A percentile compares a stretch with the other conserved stretches of the same genome.
These are phyloP conservation scores for Nicator chloris DNA, from an alignment of 2,113 vertebrate genomes.

Conservation along the genomic window DNA sequence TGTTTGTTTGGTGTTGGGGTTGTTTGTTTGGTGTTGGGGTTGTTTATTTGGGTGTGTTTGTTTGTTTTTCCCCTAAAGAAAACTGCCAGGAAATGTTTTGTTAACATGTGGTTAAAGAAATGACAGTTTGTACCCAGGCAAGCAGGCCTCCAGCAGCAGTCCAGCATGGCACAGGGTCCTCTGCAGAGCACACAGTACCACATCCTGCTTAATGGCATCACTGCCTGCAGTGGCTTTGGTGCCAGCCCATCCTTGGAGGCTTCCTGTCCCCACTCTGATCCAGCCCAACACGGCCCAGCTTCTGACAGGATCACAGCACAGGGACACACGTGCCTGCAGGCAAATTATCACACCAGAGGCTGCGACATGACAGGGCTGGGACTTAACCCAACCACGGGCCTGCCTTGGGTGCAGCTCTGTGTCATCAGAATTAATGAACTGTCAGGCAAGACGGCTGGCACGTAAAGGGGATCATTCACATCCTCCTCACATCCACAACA, in stretches of 20 bases:
- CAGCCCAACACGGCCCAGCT: not conserved
- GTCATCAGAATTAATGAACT: not conserved
- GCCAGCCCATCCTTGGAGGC: constrained; percentile 1
- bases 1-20: not conserved
- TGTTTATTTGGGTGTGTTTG: no score
- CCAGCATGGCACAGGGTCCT: accelerated
- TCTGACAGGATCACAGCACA: constrained; percentile 1
- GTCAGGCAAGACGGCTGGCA: not conserved
- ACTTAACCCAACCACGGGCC: not conserved
- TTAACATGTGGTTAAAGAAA: not conserved
- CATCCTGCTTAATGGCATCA: not conserved
- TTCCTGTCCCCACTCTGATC: not conserved
- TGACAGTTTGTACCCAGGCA: not conserved
- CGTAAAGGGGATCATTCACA: not conserved
- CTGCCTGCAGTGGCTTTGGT: not conserved
- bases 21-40: not conserved
- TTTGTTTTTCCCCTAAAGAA: not conserved
- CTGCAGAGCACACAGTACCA: not conserved
- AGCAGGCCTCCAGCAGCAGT: not conserved
- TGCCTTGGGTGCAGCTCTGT: not conserved
- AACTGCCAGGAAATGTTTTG: not conserved
- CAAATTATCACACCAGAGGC: not conserved
- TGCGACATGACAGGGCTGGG: not conserved
- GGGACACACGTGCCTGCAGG: not conserved
- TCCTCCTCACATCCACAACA: not conserved